Evolutionary conservation across 1,140 invertebrate species (phyloP), one percentile per base, ranked within the genome.

Genomic region (Bacillus rossius): DNA sequence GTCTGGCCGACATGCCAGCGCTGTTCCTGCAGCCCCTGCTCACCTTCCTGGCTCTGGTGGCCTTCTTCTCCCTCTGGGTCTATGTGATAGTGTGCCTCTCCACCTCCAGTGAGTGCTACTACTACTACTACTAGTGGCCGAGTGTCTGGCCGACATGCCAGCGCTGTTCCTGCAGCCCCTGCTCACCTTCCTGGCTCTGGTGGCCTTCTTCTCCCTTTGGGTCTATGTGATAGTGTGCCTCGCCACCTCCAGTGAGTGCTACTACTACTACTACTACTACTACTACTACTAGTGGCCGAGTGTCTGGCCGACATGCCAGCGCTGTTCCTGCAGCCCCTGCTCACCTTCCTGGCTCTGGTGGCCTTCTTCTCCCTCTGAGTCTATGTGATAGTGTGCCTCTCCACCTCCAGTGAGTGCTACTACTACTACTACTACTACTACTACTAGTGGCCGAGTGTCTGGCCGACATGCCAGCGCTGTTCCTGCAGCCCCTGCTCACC

Each of bases 301-400:
- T n/a, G n/a, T n/a, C n/a, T n/a, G n/a, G n/a, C 84, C 48, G 84
- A 85, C 66, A 80, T 96, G 60, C 93, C 94, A 5, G 84, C 82
- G n/a, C 73, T 98, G 22, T 86, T 96, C 66, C 75, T 94, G 19
- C 93, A 95, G 68, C 94, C 94, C 1, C 69, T 96, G 1, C 75
- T 93, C 57, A 96, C 94, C 0, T 94, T 94, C 69, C 60, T 89
- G 43, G 80, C 87, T 47, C 76, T 96, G 0, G 72, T 88, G 23
- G 59, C 84, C 40, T 96, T 96, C 71, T 88, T 94, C 61, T 73
- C 84, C 40, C 92, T 91, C 77, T 96, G 92, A 92, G 77, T 93
- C 1, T 78, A 81, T 26, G 84, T 96, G 37, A 82, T 96, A 61
- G 74, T 85, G 22, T 84, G 77, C 65, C 72, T 89, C 4, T 80